Evolutionary conservation across 2,113 vertebrate species (phyloP).

Genomic region (Ranitomeya variabilis): DNA sequence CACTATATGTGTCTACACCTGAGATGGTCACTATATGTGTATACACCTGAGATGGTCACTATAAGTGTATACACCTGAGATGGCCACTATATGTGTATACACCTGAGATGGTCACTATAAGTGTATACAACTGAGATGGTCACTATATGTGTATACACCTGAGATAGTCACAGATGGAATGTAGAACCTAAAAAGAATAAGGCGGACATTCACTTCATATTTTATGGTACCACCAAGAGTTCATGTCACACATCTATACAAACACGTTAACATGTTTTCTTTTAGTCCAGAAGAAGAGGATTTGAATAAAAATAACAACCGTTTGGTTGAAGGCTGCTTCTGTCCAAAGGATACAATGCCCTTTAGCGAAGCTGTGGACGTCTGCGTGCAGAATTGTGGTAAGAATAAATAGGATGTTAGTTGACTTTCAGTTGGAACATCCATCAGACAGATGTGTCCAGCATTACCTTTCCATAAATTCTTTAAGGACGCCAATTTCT

Average conservation of each 20-base stretch:
- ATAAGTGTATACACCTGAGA: too few species aligned
- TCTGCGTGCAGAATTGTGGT: constrained; percentile 91
- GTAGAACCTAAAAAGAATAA: too few species aligned
- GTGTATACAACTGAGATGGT: too few species aligned
- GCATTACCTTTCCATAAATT: too few species aligned
- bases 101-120: too few species aligned
- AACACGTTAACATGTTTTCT: not conserved
- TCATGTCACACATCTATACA: not conserved
- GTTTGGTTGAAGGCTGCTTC: constrained; percentile 86
- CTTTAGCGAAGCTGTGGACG: constrained; percentile 75
- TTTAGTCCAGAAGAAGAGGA: constrained; percentile 52
- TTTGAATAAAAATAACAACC: constrained; percentile 44
- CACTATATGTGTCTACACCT: too few species aligned
- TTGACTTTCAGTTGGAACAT: not conserved
- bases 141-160: too few species aligned
- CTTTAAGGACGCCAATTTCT: too few species aligned
- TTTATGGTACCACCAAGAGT: not conserved
- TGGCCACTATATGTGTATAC: too few species aligned
- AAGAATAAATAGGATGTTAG: constrained; percentile 13
- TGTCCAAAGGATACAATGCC: constrained; percentile 84
- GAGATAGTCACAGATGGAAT: too few species aligned
- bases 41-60: too few species aligned
- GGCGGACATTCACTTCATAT: not conserved
- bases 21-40: too few species aligned
- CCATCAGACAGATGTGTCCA: not conserved